Conservation (phyloP, 1,140 invertebrate genomes). For the Eriocheir sinensis region DNA sequence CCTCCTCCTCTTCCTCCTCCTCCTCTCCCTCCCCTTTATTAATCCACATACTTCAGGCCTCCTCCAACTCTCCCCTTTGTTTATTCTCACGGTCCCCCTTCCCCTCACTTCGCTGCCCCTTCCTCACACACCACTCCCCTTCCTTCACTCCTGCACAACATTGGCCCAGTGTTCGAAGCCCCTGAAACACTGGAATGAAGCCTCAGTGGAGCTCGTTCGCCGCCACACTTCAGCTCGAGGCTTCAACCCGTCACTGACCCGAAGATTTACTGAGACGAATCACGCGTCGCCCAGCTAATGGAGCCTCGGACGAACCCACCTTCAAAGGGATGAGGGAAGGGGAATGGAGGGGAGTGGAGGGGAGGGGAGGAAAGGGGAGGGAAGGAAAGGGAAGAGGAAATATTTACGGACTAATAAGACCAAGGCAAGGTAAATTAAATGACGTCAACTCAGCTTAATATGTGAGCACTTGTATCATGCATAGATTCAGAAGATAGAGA, state of each 20-base stretch:
- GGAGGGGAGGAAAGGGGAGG: slow-evolving; percentile 19
- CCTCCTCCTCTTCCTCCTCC: no score
- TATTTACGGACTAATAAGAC: slow-evolving; percentile 2
- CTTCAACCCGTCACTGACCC: slow-evolving; percentile 19
- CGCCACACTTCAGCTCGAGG: background rate
- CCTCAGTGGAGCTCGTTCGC: background rate
- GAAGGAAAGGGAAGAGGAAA: background rate
- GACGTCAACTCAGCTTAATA: no score
- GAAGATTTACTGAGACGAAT: slow-evolving; percentile 25
- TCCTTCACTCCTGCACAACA: background rate
- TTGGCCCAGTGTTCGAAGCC: background rate
- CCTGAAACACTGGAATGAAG: background rate
- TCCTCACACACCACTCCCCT: no score
- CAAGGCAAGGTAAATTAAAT: no score
- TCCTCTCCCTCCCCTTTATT: no score
- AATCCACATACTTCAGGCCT: no score
- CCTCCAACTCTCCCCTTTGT: no score
- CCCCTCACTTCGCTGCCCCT: no score
- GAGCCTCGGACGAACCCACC: background rate
- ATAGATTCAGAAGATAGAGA: no score
- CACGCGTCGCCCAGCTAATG: background rate
- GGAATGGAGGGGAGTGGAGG: no score
- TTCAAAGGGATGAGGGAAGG: slow-evolving; percentile 22
- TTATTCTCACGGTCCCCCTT: no score
- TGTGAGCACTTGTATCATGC: no score